phyloP scores from a whole-genome alignment of 2,113 vertebrate species.

The Cynocephalus volans region DNA sequence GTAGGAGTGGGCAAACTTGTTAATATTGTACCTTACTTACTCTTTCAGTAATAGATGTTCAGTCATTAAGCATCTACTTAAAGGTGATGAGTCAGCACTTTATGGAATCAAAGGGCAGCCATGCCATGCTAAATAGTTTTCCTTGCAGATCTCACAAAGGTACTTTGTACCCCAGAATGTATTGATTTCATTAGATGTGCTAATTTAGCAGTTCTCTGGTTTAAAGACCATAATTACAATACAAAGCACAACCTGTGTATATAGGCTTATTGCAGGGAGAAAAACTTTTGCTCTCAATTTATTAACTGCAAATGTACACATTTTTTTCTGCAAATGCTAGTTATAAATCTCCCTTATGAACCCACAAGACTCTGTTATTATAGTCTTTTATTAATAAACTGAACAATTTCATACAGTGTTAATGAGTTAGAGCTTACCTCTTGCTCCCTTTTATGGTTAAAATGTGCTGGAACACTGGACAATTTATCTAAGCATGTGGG shows the following conservation, averaged over 20 bases:
- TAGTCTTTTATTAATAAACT: constrained; percentile 82
- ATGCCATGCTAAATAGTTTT: constrained; percentile 84
- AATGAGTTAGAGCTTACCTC: constrained; percentile 78
- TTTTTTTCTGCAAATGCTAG: constrained; percentile 69
- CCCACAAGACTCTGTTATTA: constrained; percentile 68
- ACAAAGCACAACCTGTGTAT: constrained; percentile 78
- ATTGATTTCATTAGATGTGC: constrained; percentile 87
- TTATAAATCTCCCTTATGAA: constrained; percentile 79
- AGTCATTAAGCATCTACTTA: constrained; percentile 69
- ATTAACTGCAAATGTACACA: constrained; percentile 81
- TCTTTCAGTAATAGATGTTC: constrained; percentile 59
- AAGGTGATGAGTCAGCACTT: constrained; percentile 83
- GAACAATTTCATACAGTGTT: constrained; percentile 76
- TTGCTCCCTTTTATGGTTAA: constrained; percentile 70
- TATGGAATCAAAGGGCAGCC: constrained; percentile 59
- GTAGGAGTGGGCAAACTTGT: constrained; percentile 53
- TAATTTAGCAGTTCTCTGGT: constrained; percentile 89
- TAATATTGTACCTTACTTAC: background rate
- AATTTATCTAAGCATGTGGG: constrained; percentile 77
- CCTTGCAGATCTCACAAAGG: constrained; percentile 79
- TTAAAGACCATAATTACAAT: constrained; percentile 87
- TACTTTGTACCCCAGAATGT: constrained; percentile 83
- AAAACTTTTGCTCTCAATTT: constrained; percentile 79
- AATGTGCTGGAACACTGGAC: constrained; percentile 70
- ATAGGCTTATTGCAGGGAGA: constrained; percentile 72